phyloP scores from a whole-genome alignment of 2,113 vertebrate species.

The Cromileptes altivelis region DNA sequence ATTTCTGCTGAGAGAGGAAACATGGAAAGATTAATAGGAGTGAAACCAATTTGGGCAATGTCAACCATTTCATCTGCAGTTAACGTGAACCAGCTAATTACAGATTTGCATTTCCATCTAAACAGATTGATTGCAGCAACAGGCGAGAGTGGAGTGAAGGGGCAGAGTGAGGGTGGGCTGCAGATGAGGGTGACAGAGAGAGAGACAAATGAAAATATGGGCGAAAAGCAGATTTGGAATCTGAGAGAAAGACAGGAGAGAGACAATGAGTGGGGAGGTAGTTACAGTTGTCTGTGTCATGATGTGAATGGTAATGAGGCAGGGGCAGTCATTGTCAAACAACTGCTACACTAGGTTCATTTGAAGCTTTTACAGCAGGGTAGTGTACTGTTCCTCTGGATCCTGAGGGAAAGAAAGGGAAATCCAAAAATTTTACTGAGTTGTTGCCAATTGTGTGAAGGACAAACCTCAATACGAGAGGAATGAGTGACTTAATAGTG shows the following conservation, averaged over 20 bases:
- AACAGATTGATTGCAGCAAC: conserved; percentile 36
- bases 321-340: background rate
- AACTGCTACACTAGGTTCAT: conserved; percentile 3
- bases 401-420: background rate
- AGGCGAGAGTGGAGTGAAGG: background rate
- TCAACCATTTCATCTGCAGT: conserved; percentile 47
- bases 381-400: background rate
- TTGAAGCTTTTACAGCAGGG: conserved; percentile 1
- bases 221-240: conserved; percentile 2
- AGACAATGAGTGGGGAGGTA: background rate
- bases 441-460: background rate
- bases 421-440: background rate
- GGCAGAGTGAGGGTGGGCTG: background rate
- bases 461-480: background rate
- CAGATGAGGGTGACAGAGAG: background rate
- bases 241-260: background rate
- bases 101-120: conserved; percentile 46
- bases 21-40: background rate
- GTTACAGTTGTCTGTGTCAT: conserved; percentile 30
- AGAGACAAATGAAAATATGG: background rate
- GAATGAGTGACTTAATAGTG: background rate
- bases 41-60: conserved; percentile 37
- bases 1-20: conserved; percentile 15
- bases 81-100: conserved; percentile 47
- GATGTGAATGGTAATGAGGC: conserved; percentile 36